A percentile compares a stretch with the other conserved stretches of the same genome.
Conservation (phyloP, 2,888 invertebrate genomes). For the Taphrorychus bicolor region DNA sequence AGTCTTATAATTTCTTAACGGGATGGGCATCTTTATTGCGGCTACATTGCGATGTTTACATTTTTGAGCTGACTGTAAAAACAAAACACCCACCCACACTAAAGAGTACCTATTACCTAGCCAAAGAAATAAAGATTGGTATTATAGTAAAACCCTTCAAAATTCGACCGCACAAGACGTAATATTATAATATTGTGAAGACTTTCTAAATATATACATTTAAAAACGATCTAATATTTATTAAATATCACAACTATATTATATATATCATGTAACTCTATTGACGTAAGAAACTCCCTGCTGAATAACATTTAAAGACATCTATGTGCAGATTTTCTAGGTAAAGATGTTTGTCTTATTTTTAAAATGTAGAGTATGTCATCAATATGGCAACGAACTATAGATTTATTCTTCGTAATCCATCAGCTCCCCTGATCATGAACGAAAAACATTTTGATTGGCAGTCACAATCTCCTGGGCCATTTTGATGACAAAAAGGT, state of each 20-base stretch:
- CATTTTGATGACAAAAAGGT: background rate
- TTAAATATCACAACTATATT: slow-evolving; percentile 55
- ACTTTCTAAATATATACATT: slow-evolving; percentile 42
- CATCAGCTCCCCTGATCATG: no score
- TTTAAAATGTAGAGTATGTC: background rate
- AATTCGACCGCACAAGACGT: slow-evolving; percentile 28
- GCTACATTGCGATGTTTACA: background rate
- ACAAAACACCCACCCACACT: slow-evolving; percentile 52
- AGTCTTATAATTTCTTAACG: slow-evolving; percentile 19
- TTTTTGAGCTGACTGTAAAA: slow-evolving; percentile 7
- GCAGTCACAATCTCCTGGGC: no score
- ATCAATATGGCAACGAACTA: slow-evolving; percentile 8
- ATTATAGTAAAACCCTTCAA: slow-evolving; percentile 46
- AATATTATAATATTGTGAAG: no score
- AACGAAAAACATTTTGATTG: no score
- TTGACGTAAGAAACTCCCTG: slow-evolving; percentile 51
- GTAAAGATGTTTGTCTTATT: background rate
- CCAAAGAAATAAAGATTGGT: slow-evolving; percentile 47
- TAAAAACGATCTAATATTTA: slow-evolving; percentile 51
- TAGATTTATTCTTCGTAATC: background rate
- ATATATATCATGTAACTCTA: slow-evolving; percentile 51
- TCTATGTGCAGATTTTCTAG: slow-evolving; percentile 44
- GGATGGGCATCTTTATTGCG: background rate
- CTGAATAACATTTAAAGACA: slow-evolving; percentile 49
- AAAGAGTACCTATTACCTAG: slow-evolving; percentile 44